Base-by-base conservation (phyloP, 2,113 vertebrate species). In the Actenoides hombroni region DNA sequence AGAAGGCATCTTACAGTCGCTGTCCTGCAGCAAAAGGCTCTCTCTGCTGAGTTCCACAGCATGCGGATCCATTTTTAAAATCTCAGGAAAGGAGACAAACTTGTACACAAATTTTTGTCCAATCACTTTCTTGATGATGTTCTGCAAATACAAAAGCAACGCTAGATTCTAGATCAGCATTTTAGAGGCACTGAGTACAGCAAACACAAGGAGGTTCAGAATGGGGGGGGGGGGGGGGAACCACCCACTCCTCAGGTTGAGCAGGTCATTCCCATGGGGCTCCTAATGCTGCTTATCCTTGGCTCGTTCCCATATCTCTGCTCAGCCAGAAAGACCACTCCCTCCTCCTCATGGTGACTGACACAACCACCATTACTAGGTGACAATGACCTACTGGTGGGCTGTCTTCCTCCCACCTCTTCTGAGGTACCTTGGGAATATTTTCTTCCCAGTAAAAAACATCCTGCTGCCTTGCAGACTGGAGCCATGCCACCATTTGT, bases 21-120 rank as follows among this genome's bases (percentile, higher is more conserved):
- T 98, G 97, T 99, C 99, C 96, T 98, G 98, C 97, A 99, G 98
- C 95, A 98, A 96, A 70, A 99, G 97, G 95, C 98, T 98, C 29
- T 99, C 98, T 95, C 99, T 97, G 94, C 98, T 98, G 97, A 99
- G 98, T 96, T 99, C 99, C 96, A 99, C 98, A 0, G 98, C 92
- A 75, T 99, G 99, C 1, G 99, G 98, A 97, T 99, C 99, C 99
- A 99, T 99, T 96, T 99, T 99, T 88, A 99, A 98, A 94, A 99
- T 99, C 95, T 99, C 99, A 37, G 99, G 99, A 97, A 99, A 99
- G 28, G 99, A 99, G 91, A 99, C 99, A 91, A 99, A 99, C 98
- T 99, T 99, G 97, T 99, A 99, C 88, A 99, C 99, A 97, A 99
- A 99, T 97, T 99, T 99, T 97, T 99, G 99, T 60, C 99, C 99